Evolutionary conservation across 2,797 vertebrate species (phyloP), one percentile per base, ranked within the genome.

Genomic region (Sebastolobus altivelis): DNA sequence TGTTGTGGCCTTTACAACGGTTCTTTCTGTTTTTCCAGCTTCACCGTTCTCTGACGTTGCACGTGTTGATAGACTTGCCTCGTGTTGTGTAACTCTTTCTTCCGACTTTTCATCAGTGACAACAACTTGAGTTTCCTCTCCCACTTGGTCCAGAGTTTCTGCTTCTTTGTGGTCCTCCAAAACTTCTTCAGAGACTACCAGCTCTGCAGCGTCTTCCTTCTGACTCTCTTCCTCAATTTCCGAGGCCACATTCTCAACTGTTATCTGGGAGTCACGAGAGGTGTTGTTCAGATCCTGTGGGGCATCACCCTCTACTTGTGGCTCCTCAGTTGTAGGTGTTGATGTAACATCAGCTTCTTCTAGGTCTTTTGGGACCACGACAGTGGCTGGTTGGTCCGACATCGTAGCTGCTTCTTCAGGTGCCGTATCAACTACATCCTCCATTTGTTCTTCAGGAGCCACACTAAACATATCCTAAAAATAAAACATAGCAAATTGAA

Each of bases 201-300:
- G 55, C 33, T 3, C 69, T 13, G 38, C 40, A 8, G 43, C 12
- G 12, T 72, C 46, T 52, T 78, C 46, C n/a, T 52, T 13, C 11
- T 12, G 56, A 76, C 13, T 12, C 71, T 76, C 56, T 68, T 72
- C 83, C 46, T 87, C 80, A 12, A 63, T 77, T 85, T 84, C 90
- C 55, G 87, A 83, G 7, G 81, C 80, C 77, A 89, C 84, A 59
- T 92, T 90, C 72, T 92, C 85, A 38, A 88, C 80, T 5, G 70
- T 73, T 33, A 85, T 80, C 22, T 75, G 63, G n/a, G 86, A 49
- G 25, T 87, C 81, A 66, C 2, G 2, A 33, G 82, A 75, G 22
- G n/a, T 67, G 37, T n/a, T 72, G n/a, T 27, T 80, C 22, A 67
- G 29, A 72, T 29, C 18, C 25, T 77, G 40, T 11, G 58, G 9